Percentiles rank a stretch among this genome's conserved stretches.
These are phyloP conservation scores for Xylocampa areola DNA, from an alignment of 2,888 invertebrate genomes.

Conservation along the genomic window DNA sequence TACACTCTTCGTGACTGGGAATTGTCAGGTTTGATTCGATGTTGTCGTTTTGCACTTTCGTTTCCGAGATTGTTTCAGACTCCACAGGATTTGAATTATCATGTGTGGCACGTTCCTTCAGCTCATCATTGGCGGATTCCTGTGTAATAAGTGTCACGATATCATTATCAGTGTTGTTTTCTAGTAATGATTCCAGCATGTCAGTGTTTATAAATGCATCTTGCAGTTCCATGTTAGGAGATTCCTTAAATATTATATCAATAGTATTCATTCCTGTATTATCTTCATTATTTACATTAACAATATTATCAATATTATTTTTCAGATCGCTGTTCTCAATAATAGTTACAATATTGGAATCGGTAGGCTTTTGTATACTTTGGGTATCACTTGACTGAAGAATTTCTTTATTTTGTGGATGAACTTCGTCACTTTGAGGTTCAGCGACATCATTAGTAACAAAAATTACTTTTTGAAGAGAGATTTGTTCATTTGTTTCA, in stretches of 20 bases:
- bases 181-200: conserved; percentile 19
- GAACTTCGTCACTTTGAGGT: conserved; percentile 1
- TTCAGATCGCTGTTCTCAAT: background rate
- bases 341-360: conserved; percentile 3
- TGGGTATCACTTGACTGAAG: conserved; percentile 10
- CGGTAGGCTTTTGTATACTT: conserved; percentile 2
- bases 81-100: background rate
- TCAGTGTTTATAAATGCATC: conserved; percentile 24
- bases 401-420: conserved; percentile 10
- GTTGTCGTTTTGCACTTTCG: conserved; percentile 10
- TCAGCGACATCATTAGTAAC: conserved; percentile 3
- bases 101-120: conserved; percentile 1
- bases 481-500: conserved; percentile 4
- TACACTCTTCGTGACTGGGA: background rate
- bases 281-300: conserved; percentile 18
- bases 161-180: conserved; percentile 31
- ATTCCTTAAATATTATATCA: conserved; percentile 24
- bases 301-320: conserved; percentile 1
- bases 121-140: conserved; percentile 20
- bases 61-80: background rate
- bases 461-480: background rate
- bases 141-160: conserved; percentile 40
- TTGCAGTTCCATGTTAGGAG: conserved; percentile 34
- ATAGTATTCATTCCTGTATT: conserved; percentile 25
- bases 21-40: background rate